These are phyloP conservation scores for Typhlichthys eigenmanni DNA, from an alignment of 2,797 vertebrate genomes.

Conservation along the genomic window DNA sequence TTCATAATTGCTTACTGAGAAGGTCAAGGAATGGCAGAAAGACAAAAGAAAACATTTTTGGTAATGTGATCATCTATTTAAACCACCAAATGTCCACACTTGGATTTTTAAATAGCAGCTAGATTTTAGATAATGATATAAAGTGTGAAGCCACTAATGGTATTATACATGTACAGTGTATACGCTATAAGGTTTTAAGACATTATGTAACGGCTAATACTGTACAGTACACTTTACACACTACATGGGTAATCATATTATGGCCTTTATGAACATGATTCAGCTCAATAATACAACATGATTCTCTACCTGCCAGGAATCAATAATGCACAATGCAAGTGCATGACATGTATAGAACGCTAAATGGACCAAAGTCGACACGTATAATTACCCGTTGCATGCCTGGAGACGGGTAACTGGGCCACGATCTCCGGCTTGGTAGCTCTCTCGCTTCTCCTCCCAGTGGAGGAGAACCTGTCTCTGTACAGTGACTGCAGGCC, in stretches of 20 bases:
- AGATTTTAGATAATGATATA: too few species aligned
- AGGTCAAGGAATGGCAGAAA: conserved; percentile 8
- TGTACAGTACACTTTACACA: too few species aligned
- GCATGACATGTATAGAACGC: neutral
- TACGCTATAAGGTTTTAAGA: too few species aligned
- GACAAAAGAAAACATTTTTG: neutral
- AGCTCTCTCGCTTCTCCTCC: conserved; percentile 47
- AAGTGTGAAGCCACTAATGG: neutral
- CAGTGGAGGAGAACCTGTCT: conserved; percentile 45
- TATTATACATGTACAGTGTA: too few species aligned
- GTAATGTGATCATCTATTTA: conserved; percentile 5
- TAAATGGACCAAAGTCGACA: conserved; percentile 18
- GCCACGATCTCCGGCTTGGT: conserved; percentile 30
- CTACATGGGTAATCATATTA: too few species aligned
- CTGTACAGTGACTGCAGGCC: conserved; percentile 54
- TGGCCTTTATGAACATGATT: too few species aligned
- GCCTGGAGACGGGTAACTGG: conserved; percentile 32
- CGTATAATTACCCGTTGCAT: conserved; percentile 31
- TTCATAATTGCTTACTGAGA: conserved; percentile 15
- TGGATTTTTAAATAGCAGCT: too few species aligned
- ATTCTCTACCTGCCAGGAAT: conserved; percentile 3
- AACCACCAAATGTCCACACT: too few species aligned
- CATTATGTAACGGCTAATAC: too few species aligned
- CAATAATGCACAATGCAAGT: conserved; percentile 3
- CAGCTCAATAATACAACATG: neutral